Evolutionary conservation across 2,113 vertebrate species (phyloP), one percentile per base, ranked within the genome.

Genomic region (Peromyscus leucopus): DNA sequence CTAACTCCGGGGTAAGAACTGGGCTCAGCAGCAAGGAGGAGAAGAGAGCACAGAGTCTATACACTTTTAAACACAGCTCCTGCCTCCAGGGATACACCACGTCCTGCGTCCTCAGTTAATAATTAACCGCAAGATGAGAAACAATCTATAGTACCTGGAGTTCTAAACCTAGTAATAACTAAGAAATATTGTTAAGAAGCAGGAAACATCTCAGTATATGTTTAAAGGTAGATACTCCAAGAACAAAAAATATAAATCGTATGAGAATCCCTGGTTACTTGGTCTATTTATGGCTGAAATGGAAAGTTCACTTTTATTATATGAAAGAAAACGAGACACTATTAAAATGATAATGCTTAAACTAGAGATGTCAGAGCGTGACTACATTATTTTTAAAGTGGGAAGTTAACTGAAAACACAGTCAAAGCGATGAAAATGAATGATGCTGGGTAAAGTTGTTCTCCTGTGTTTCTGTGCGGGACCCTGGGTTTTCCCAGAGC

Each of bases 171-270:
- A 83, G 5, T 91, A 57, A 85, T 42, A n/a, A 39, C 69, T 75
- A 90, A 95, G 28, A 84, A 90, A 80, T 72, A 88, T 4, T 79
- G 5, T 55, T 46, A 93, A 92, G 46, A 92, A 78, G 28, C 5
- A 93, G 76, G 88, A 90, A 95, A 74, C 55, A 48, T 17, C n/a
- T 93, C 78, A 57, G 15, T 26, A 91, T 24, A 89, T 88, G 86
- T 48, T 93, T 39, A 83, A 83, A 79, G 80, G 48, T 39, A 91
- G 78, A 75, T 65, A 93, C 39, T 91, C 74, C 39, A 83, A 0
- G 26, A 61, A 65, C 55, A 63, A 91, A 65, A 11, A 28, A 74
- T 0, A 79, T 22, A 92, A 94, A 89, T 93, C 7, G 33, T 67
- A 84, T 42, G 8, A 82, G 42, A 80, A 51, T 31, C 65, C 92